Base-by-base conservation (phyloP, 2,888 invertebrate species). In the Cheilosia vulpina region DNA sequence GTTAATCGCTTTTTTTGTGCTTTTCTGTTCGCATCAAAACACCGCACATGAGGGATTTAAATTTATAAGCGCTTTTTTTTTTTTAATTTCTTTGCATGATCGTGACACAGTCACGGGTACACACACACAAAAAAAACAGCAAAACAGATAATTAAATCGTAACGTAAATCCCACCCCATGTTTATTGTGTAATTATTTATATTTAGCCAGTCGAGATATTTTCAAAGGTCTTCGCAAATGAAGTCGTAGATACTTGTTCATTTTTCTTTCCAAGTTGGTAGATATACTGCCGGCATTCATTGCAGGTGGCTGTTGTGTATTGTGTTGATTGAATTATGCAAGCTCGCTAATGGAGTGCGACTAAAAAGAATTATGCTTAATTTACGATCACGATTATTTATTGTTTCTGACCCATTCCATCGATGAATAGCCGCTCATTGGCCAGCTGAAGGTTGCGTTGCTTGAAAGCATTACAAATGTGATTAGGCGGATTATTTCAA, bases 251-350 rank as follows among this genome's bases (percentile, higher is more conserved):
- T 13, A 38, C 38, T 38, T 38, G 27, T 27, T 6, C 27, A 5
- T 27, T 27, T 27, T 27, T 27, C 27, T 27, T 6, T 27, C 27
- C 6, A 27, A 27, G 27, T 2, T 1, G 5, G 24, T 24, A 24
- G 4, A 24, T 4, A 24, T 24, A 24, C 24, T 41, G 47, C 50
- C 50, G 31, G 53, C 52, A 21, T 13, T 31, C 19, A 52, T 63
- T 53, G 55, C 77, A 78, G 69, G 77, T 78, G 77, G 77, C 53
- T 34, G 13, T 21, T 34, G 27, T 24, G 19, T 7, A 45, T 62
- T 81, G 58, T 76, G 72, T 69, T 69, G 76, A 76, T 79, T 41
- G 71, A 80, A 80, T 75, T 80, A 84, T 69, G 80, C 80, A 84
- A 84, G 57, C 55, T 34, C 52, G 21, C 62, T 80, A 75, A 84